These are phyloP conservation scores for Leptopilina myrica DNA, from an alignment of 2,888 invertebrate species.

Conservation along the genomic window DNA sequence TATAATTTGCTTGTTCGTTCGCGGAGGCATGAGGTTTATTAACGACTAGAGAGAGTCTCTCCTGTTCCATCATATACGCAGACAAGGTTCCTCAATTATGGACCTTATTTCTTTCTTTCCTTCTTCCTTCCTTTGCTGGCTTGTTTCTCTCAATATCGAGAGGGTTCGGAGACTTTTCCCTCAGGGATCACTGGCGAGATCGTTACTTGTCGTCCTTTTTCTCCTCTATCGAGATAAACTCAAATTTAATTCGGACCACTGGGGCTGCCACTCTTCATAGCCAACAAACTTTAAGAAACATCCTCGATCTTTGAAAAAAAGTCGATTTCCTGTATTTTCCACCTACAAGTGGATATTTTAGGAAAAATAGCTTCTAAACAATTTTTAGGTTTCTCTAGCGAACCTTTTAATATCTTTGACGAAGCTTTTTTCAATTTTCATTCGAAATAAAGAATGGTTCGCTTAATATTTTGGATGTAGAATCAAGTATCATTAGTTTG, in stretches of 20 bases:
- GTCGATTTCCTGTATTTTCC: not conserved
- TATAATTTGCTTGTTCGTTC: constrained; percentile 66
- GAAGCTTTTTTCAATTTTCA: no score
- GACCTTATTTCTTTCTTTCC: constrained; percentile 40
- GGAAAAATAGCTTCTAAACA: no score
- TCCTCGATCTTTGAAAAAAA: not conserved
- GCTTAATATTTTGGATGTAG: no score
- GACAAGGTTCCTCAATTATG: constrained; percentile 17
- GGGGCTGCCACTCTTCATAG: constrained; percentile 62
- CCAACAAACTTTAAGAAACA: constrained; percentile 50
- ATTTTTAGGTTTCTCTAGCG: no score
- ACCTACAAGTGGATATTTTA: no score
- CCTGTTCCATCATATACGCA: constrained; percentile 41
- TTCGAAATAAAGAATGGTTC: no score
- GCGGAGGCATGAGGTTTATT: constrained; percentile 67
- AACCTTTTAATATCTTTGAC: no score
- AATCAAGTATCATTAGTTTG: no score
- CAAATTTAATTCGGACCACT: constrained; percentile 51
- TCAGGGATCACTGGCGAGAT: constrained; percentile 52
- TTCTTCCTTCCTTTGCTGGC: constrained; percentile 46
- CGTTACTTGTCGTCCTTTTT: constrained; percentile 56
- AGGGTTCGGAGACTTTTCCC: constrained; percentile 35
- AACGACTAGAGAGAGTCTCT: constrained; percentile 66
- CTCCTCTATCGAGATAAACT: constrained; percentile 48
- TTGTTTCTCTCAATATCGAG: constrained; percentile 49